Evolutionary conservation across 2,113 vertebrate species (phyloP), one percentile per base, ranked within the genome.

Genomic region (Neodontobutis hainanensis): DNA sequence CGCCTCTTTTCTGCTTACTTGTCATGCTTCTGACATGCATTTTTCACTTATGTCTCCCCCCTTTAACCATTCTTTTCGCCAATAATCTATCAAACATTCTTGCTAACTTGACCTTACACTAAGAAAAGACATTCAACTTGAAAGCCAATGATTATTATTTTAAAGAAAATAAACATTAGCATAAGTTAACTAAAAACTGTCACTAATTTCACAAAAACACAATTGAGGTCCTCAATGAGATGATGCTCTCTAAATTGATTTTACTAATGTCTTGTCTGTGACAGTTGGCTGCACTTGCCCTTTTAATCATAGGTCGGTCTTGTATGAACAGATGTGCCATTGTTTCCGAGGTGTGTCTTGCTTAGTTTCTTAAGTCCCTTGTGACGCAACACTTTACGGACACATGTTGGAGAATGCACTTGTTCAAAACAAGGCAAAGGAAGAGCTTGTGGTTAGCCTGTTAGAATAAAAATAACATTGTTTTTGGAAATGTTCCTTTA

Each of bases 1-100:
- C 34, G 72, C 78, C 89, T 82, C 80, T 77, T 47, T 83, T 83
- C 85, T 82, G 78, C 81, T 86, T 77, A 80, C 81, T 87, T 85
- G 81, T 85, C 83, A 89, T 85, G 80, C 83, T 83, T 75, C 81
- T 80, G 76, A 83, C 75, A 71, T 70, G 36, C 80, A 84, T 81
- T 77, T 70, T 77, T 35, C 16, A 12, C 49, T 68, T 40, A 3
- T 46, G 73, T 59, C 75, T 63, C 64, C 64, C 62, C 73, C 55
- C 69, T 74, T 72, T 76, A 74, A 81, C 58, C 67, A 65, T 40
- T 27, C 62, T 52, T 49, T 70, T 45, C 32, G 15, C 7, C 53
- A 15, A 16, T 15, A 57, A 53, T 53, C 43, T 49, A 57, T 66
- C 49, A 55, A 49, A 72, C 50, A 73, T 65, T 42, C 47, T 3